Evolutionary conservation across 2,888 invertebrate species (phyloP).

Genomic region (Rhingia rostrata): DNA sequence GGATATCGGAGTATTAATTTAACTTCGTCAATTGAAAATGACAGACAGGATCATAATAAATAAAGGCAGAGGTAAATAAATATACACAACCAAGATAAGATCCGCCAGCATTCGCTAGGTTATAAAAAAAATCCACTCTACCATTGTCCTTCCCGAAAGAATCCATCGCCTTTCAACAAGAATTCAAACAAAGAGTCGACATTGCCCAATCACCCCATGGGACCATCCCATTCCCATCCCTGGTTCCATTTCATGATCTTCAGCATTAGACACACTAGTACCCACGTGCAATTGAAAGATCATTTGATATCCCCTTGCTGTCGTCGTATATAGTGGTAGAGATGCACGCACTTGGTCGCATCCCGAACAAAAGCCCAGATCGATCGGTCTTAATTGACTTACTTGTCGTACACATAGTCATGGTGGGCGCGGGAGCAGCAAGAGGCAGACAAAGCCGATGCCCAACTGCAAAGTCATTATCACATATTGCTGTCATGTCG

Average conservation of each 20-base stretch:
- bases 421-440: conserved; percentile 13
- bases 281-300: conserved; percentile 73
- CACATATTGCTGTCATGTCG: conserved; percentile 73
- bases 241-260: conserved; percentile 49
- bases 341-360: conserved; percentile 63
- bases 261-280: conserved; percentile 50
- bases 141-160: conserved; percentile 2
- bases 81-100: neutral
- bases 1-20: no score
- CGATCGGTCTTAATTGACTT: conserved; percentile 71
- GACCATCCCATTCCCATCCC: conserved; percentile 43
- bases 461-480: conserved; percentile 70
- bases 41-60: no score
- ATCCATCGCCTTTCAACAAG: conserved; percentile 34
- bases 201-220: conserved; percentile 60
- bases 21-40: no score
- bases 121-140: neutral
- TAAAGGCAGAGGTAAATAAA: no score
- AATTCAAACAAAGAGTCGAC: conserved; percentile 54
- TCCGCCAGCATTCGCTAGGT: neutral
- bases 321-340: neutral
- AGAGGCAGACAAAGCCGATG: conserved; percentile 51
- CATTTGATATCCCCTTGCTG: conserved; percentile 59
- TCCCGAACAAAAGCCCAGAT: conserved; percentile 67
- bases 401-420: conserved; percentile 37